Base-by-base conservation (phyloP, 2,113 vertebrate genomes). In the Phyllostomus hastatus region DNA sequence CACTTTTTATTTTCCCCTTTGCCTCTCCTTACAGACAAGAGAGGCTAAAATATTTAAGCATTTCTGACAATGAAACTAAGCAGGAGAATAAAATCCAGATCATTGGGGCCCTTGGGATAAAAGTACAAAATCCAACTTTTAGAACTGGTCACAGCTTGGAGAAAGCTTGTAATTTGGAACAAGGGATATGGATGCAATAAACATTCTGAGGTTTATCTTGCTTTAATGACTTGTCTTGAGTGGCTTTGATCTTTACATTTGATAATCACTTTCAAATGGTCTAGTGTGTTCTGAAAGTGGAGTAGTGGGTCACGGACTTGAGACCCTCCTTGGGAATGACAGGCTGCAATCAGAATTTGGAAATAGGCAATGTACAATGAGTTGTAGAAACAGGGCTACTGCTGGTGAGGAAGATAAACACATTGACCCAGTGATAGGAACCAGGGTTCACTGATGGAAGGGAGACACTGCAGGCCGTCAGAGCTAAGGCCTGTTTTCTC, bases 251-350 rank as follows among this genome's bases (percentile, higher is more conserved):
- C 92, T 64, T 85, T 87, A 41, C 93, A 90, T 97, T 90, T 97
- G 96, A 97, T 97, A 96, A 97, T 97, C 97, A 96, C 96, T 96
- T 15, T 69, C 97, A 96, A 97, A 97, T 98, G 89, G 81, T 94
- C 78, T 95, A 90, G 76, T 89, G 41, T 94, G 94, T 93, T 96
- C 88, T 96, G 70, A 95, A 97, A 97, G 91, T 0, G 0, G 90
- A 95, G 93, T 94, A 88, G 92, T 66, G 48, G 85, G 81, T 96
- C 41, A 41, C 3, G 92, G 97, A 95, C 73, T 96, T 24, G 67
- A 92, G 94, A 38, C 28, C 17, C 24, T 96, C 87, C 75, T 54
- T 64, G 35, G 72, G 82, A 95, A 93, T 76, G 87, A 94, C 57
- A 78, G 73, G 75, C 52, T 87, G 31, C 80, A 75, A 69, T 81